phyloP scores from a whole-genome alignment of 1,140 invertebrate species.

The Chironomus striatipennis region DNA sequence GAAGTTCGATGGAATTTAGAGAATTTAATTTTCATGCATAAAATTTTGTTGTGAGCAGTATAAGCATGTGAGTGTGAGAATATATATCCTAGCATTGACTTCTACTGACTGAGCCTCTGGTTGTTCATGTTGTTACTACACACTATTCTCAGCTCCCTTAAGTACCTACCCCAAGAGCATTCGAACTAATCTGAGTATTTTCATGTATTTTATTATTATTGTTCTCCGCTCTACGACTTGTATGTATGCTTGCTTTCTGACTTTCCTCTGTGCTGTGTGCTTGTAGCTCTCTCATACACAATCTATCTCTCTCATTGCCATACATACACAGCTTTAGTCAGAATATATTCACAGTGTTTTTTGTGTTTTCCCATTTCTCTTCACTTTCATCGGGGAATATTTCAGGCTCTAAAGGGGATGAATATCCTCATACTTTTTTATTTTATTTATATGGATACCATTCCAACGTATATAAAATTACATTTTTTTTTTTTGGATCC shows the following conservation, averaged over 20 bases:
- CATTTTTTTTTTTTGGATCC: conserved; percentile 23
- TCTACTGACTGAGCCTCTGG: conserved; percentile 10
- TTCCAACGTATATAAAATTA: conserved; percentile 23
- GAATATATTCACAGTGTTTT: not conserved
- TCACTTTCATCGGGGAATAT: not conserved
- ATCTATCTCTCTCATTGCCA: not conserved
- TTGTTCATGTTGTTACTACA: conserved; percentile 13
- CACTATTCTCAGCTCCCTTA: conserved; percentile 8
- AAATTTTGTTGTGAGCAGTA: not conserved
- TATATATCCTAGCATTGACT: conserved; percentile 2
- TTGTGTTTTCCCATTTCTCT: conserved; percentile 10
- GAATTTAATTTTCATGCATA: conserved; percentile 2
- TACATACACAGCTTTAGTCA: not conserved
- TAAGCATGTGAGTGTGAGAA: not conserved
- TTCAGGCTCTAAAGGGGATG: conserved; percentile 5
- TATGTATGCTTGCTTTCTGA: conserved; percentile 2
- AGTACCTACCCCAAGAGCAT: not conserved
- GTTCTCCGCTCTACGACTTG: not conserved
- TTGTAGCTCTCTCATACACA: not conserved
- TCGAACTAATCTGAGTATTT: conserved; percentile 22
- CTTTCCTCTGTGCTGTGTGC: not conserved
- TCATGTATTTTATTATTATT: conserved; percentile 24
- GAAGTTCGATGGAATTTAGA: not conserved
- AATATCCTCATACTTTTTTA: conserved; percentile 20
- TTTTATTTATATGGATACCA: conserved; percentile 20